Evolutionary conservation across 2,113 vertebrate species (phyloP), one percentile per base, ranked within the genome.

Genomic region (Dasyprocta punctata): DNA sequence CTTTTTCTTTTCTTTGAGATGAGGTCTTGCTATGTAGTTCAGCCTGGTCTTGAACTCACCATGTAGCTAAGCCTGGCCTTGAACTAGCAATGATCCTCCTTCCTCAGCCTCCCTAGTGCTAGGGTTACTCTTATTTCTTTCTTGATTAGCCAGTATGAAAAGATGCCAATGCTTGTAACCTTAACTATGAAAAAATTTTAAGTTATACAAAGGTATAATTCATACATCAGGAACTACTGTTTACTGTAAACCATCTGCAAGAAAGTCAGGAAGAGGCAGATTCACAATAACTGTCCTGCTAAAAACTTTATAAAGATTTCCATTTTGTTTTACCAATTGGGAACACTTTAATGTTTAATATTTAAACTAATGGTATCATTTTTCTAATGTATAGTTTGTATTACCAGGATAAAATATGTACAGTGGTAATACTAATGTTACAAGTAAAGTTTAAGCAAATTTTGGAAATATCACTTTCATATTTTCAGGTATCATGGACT

Each of bases 301-400:
- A 80, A 56, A 67, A 78, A 86, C 87, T 47, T 86, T 49, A 90
- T 58, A n/a, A 13, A 69, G 47, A 22, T 92, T 96, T 97, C 90
- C 91, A n/a, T 97, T 97, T 58, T 58, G 71, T 54, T 96, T 84
- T 96, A 81, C 38, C 81, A 92, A 92, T 95, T 97, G 93, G 97
- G 60, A 94, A 71, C 89, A 91, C 60, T 60, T 97, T 65, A 89
- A 92, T 95, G 96, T 30, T 90, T 98, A 95, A 95, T 98, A 78
- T 97, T 97, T 93, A 94, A 98, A 98, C 96, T 86, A 26, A 71
- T 44, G 9, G 94, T 97, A 96, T 92, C 3, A 13, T 96, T 98
- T 96, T 98, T 98, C 88, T 95, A 92, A 89, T 77, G 61, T 97
- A 96, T 97, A 97, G 95, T 71, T 92, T 73, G 83, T 85, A 67